phyloP scores from a whole-genome alignment of 2,113 vertebrate species.

The Catagonus wagneri region DNA sequence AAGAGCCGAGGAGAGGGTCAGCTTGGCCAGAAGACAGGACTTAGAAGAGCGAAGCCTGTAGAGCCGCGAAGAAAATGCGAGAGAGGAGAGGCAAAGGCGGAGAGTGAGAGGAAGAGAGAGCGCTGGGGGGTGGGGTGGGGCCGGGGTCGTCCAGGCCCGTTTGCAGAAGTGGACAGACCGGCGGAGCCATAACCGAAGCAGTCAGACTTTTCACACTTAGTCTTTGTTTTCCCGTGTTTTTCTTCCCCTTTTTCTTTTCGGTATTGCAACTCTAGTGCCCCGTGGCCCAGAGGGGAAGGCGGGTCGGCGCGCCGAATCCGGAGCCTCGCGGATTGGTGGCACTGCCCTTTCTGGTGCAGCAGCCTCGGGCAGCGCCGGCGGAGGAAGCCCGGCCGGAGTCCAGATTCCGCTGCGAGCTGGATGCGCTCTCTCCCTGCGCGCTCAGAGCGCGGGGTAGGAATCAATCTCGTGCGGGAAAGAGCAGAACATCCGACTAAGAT shows the following conservation, averaged over 20 bases:
- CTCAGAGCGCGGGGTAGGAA: not conserved
- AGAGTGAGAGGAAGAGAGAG: not conserved
- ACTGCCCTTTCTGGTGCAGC: constrained; percentile 16
- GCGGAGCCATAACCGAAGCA: not conserved
- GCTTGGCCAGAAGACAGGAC: not conserved
- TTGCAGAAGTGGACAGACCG: not conserved
- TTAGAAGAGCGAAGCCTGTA: not conserved
- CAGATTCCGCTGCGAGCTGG: not conserved
- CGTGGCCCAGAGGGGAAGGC: not conserved
- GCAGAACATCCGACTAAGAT: not conserved
- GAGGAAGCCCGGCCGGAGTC: not conserved
- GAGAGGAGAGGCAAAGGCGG: not conserved
- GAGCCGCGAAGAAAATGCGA: constrained; percentile 30
- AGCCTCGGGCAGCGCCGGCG: not conserved
- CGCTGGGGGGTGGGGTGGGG: not conserved
- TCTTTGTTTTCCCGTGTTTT: not conserved
- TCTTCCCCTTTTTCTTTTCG: not conserved
- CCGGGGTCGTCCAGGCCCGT: not conserved
- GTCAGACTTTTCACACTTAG: constrained; percentile 49
- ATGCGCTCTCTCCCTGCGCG: not conserved
- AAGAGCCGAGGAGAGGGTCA: constrained; percentile 46
- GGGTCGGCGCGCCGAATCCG: not conserved
- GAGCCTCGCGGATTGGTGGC: not conserved
- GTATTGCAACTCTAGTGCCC: not conserved
- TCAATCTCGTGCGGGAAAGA: not conserved